These are phyloP conservation scores for Aphrocallistes beatrix DNA, from an alignment of 37 sponge, comb jelly and placozoan genomes.

Conservation along the genomic window DNA sequence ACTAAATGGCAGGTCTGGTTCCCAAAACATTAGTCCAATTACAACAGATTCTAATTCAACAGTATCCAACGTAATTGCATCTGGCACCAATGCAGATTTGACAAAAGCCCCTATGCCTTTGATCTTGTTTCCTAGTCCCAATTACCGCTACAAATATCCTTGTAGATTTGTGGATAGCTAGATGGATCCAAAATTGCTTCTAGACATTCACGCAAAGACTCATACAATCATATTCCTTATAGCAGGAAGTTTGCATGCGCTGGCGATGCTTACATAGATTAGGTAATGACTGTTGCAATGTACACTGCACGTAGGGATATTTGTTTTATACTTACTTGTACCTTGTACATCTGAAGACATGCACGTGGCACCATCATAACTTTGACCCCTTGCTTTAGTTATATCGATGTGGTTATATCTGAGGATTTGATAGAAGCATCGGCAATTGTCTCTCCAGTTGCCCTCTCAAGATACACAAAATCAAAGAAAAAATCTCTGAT, in stretches of 20 bases:
- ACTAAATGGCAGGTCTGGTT: slow-evolving; percentile 13
- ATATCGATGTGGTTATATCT: slow-evolving; percentile 23
- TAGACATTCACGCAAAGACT: slow-evolving; percentile 17
- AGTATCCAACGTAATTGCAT: neutral
- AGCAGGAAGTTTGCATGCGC: neutral
- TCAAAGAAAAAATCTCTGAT: slow-evolving; percentile 36
- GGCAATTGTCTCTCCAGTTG: slow-evolving; percentile 40
- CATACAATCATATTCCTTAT: neutral
- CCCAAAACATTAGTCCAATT: slow-evolving; percentile 12
- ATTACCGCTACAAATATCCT: neutral
- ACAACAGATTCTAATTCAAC: slow-evolving; percentile 17
- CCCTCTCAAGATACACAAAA: slow-evolving; percentile 33
- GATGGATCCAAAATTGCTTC: neutral
- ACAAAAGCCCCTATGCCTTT: neutral
- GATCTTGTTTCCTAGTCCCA: neutral
- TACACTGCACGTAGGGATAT: slow-evolving; percentile 33
- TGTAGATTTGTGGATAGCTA: neutral
- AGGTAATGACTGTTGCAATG: neutral
- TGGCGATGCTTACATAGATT: neutral
- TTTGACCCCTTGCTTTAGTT: slow-evolving; percentile 35
- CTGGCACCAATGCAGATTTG: neutral
- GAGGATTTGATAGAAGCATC: slow-evolving; percentile 26
- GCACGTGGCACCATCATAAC: slow-evolving; percentile 46
- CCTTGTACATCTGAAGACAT: slow-evolving; percentile 33
- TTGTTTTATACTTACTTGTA: slow-evolving; percentile 31